Evolutionary conservation across 2,888 invertebrate species (phyloP), one percentile per base, ranked within the genome.

Genomic region (Seira ritae): DNA sequence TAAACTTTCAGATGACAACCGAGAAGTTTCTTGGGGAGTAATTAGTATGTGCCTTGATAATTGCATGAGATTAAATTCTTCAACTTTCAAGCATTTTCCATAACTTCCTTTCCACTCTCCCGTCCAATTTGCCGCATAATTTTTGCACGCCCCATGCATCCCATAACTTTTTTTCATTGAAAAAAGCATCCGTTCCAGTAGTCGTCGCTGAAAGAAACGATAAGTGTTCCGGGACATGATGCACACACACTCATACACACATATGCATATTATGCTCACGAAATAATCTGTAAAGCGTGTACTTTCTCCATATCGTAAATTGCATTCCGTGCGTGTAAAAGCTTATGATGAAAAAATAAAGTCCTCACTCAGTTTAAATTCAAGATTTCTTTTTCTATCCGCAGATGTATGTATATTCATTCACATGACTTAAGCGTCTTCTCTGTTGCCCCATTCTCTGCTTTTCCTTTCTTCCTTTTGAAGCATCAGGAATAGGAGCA

Each of bases 51-150:
- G 62, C 17, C 80, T 68, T 72, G 73, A 80, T 73, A 80, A 80
- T 80, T 80, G 65, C 68, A 23, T 60, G 68, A 80, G 80, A 80
- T 80, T 80, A 80, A 73, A 73, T 73, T 80, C 62, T 37, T 72
- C 22, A 62, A 70, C 69, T 62, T 70, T 31, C 55, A n/a, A 55
- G 6, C 12, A 55, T 12, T 55, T 55, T 55, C 55, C 17, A 17
- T 69, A 24, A 10, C 24, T 12, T 67, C 23, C 17, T 15, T 23
- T 67, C 8, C 3, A 65, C 23, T 10, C 22, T 65, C 0, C 15
- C 69, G 1, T 46, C 46, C 46, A 17, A 19, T 19, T 42, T 31
- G 2, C 3, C 15, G 17, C 20, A 19, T 22, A 20, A 42, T 55
- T 12, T 55, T 55, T 55, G 55, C 55, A 55, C 55, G 55, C 15